phyloP scores from a whole-genome alignment of 2,113 vertebrate species.

The Xiphophorus couchianus region DNA sequence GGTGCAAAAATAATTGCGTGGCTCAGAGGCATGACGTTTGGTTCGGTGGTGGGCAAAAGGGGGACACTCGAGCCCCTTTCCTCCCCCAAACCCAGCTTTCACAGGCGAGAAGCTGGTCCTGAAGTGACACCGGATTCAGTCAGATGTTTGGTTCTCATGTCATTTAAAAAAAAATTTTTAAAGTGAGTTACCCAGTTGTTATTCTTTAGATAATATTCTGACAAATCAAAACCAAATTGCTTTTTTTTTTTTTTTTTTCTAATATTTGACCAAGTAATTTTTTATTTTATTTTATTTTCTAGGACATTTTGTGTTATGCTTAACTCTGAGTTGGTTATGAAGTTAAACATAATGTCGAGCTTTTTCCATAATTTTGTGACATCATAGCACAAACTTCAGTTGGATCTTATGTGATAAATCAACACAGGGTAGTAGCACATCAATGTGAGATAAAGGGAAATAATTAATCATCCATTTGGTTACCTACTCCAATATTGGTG shows the following conservation, averaged over 20 bases:
- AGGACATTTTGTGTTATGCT: background rate
- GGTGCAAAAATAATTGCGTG: slow-evolving; percentile 83
- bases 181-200: no score
- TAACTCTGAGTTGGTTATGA: background rate
- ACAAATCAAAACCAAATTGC: background rate
- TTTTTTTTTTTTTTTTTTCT: no score
- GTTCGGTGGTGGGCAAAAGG: slow-evolving; percentile 57
- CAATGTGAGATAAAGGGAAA: background rate
- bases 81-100: background rate
- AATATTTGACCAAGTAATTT: background rate
- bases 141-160: background rate
- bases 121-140: background rate
- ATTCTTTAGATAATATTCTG: background rate
- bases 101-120: background rate
- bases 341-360: background rate
- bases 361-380: background rate
- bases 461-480: background rate
- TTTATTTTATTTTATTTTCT: background rate
- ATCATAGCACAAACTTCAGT: background rate
- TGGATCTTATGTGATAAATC: background rate
- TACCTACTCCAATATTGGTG: background rate
- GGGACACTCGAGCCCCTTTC: slow-evolving; percentile 18
- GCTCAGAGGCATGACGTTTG: slow-evolving; percentile 77
- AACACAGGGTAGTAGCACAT: no score
- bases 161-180: no score